Evolutionary conservation across 2,113 vertebrate species (phyloP).

Genomic region (Saimiri boliviensis): DNA sequence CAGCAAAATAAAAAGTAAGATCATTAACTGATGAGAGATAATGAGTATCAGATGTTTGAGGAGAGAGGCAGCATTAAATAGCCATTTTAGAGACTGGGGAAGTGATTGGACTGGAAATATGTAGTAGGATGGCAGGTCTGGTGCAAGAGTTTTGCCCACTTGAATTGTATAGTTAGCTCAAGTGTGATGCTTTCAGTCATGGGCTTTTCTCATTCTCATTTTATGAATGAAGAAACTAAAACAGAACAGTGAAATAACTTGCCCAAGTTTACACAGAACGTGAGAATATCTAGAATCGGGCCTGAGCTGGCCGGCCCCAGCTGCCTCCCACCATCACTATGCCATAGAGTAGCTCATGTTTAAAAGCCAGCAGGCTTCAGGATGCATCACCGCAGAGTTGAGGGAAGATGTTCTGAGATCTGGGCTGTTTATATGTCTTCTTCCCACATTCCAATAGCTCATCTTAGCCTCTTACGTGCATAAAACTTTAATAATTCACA

Average conservation of each 20-base stretch:
- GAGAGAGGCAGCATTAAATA: not conserved
- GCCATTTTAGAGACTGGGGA: not conserved
- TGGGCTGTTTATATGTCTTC: not conserved
- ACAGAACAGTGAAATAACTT: not conserved
- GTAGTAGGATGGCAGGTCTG: not conserved
- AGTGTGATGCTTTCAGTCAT: not conserved
- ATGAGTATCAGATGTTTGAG: not conserved
- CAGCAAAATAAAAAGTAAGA: not conserved
- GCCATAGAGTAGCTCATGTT: fast-evolving
- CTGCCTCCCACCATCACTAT: not conserved
- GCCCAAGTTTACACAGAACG: not conserved
- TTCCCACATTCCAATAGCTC: not conserved
- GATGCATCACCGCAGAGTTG: not conserved
- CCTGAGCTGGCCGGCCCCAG: not conserved
- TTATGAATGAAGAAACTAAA: not conserved
- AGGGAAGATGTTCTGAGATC: not conserved
- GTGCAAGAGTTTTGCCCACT: not conserved
- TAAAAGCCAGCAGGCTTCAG: not conserved
- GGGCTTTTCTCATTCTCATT: not conserved
- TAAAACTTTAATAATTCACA: not conserved
- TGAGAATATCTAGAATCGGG: not conserved
- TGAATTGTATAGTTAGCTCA: not conserved
- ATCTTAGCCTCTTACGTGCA: not conserved
- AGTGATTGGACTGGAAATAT: not conserved
- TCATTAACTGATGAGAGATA: not conserved